Conservation (phyloP, 2,888 invertebrate species). For the Luperina nickerlii region DNA sequence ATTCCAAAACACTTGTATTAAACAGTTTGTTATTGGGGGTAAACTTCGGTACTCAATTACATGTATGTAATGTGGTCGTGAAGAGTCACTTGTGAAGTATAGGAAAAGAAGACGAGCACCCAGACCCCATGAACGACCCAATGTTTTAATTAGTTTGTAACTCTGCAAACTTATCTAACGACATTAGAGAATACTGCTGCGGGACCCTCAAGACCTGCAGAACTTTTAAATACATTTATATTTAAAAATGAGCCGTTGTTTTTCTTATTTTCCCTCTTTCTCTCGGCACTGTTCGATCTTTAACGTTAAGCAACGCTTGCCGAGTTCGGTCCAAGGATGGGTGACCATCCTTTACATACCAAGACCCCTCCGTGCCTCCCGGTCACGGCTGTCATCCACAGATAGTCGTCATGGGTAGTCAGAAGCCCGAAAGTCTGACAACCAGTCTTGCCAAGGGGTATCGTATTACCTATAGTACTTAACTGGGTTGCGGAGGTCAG, state of each 20-base stretch:
- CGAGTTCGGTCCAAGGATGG: not conserved
- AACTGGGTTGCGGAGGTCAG: not conserved
- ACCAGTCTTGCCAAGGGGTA: not conserved
- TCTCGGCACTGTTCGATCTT: not conserved
- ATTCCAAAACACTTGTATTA: no score
- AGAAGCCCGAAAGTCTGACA: not conserved
- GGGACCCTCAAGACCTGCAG: constrained; percentile 15
- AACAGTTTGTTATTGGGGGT: no score
- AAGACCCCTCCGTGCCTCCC: not conserved
- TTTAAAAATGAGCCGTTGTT: not conserved
- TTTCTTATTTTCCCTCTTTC: not conserved
- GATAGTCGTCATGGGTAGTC: not conserved
- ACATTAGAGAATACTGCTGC: not conserved
- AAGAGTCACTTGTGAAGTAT: not conserved
- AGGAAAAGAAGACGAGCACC: no score
- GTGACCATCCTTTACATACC: not conserved
- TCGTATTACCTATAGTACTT: not conserved
- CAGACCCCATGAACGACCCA: not conserved
- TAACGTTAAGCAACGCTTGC: not conserved
- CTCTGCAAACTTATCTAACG: constrained; percentile 31
- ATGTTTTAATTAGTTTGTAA: constrained; percentile 37
- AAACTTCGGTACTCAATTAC: no score
- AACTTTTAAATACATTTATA: constrained; percentile 41
- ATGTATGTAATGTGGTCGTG: not conserved
- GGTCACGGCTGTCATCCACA: not conserved